Conservation (phyloP, 1,140 invertebrate species). For the Cyphomyrmex costatus region DNA sequence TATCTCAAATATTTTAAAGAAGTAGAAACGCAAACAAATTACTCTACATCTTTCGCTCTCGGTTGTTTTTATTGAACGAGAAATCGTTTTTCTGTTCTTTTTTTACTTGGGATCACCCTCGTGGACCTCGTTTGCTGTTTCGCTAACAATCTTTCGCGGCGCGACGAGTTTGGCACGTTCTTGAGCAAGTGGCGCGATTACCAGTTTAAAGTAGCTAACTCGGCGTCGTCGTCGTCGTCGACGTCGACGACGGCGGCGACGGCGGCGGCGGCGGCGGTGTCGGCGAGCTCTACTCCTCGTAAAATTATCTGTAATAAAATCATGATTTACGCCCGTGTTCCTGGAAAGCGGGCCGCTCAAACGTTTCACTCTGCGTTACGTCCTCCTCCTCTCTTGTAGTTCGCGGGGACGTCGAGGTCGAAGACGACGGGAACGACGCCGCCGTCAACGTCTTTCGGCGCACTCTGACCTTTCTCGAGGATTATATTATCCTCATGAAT, state of each 20-base stretch:
- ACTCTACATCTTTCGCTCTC: not conserved
- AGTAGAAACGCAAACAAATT: not conserved
- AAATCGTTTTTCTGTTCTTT: not conserved
- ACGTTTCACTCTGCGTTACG: slow-evolving; percentile 63
- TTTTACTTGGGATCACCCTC: not conserved
- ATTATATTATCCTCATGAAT: slow-evolving; percentile 39
- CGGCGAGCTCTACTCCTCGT: slow-evolving; percentile 76
- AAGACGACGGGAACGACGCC: slow-evolving; percentile 49
- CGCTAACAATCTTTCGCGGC: slow-evolving; percentile 72
- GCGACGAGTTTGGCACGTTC: slow-evolving; percentile 15
- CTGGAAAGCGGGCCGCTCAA: slow-evolving; percentile 79
- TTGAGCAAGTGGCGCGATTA: slow-evolving; percentile 70
- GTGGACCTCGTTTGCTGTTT: slow-evolving; percentile 74
- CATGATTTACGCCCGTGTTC: slow-evolving; percentile 81
- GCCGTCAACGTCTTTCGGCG: slow-evolving; percentile 29
- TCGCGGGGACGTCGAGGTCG: slow-evolving; percentile 50
- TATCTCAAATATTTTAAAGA: not conserved
- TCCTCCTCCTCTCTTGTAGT: slow-evolving; percentile 20
- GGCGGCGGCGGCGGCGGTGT: slow-evolving; percentile 49
- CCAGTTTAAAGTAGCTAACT: slow-evolving; percentile 80
- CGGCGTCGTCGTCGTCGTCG: slow-evolving; percentile 48
- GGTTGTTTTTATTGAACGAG: not conserved
- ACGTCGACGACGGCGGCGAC: slow-evolving; percentile 38
- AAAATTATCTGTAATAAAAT: slow-evolving; percentile 84
- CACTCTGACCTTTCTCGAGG: slow-evolving; percentile 48